phyloP scores from a whole-genome alignment of 2,797 vertebrate genomes.

The Sorex maritimensis region DNA sequence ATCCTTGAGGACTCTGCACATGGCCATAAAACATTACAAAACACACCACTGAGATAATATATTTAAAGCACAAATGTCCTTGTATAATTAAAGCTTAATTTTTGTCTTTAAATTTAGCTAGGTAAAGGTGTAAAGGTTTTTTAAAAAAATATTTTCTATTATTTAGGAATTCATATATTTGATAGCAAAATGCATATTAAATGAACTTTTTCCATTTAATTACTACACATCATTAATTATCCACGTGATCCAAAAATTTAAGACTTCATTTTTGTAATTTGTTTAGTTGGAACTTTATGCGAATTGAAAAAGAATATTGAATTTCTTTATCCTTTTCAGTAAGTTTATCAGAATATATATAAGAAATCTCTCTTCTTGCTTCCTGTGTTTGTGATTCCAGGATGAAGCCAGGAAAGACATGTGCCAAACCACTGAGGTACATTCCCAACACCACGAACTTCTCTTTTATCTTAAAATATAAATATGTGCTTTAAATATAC shows the following conservation, averaged over 20 bases:
- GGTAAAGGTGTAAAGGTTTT: no score
- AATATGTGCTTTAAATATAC: background rate
- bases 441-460: background rate
- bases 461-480: slow-evolving; percentile 47
- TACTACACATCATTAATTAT: background rate
- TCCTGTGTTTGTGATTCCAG: background rate
- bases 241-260: background rate
- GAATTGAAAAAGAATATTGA: background rate
- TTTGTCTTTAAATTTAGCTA: background rate
- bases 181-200: slow-evolving; percentile 39
- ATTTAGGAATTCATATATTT: background rate
- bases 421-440: background rate
- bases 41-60: background rate
- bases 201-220: background rate
- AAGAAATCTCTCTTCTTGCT: background rate
- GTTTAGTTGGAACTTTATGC: background rate
- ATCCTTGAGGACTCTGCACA: no score
- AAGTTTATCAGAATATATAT: background rate
- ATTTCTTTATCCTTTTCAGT: slow-evolving; percentile 18
- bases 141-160: background rate
- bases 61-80: background rate
- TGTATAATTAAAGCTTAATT: slow-evolving; percentile 16
- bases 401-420: background rate
- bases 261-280: slow-evolving; percentile 16
- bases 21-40: no score